Base-by-base conservation (phyloP, 2,888 invertebrate species). In the Clanis bilineata region DNA sequence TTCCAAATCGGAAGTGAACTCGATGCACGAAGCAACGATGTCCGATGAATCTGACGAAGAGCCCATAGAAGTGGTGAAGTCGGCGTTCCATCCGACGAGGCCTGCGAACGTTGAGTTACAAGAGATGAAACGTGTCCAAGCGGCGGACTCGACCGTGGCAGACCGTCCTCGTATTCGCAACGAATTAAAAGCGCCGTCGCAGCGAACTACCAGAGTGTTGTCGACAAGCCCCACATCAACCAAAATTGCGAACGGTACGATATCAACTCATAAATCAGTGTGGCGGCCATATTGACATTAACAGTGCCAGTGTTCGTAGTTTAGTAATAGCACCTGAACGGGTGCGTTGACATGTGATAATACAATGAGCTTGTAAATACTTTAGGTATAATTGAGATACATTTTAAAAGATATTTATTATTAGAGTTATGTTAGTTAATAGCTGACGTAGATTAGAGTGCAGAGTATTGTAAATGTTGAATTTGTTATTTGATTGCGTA, bases 61-160 rank as follows among this genome's bases (percentile, higher is more conserved):
- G 74, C 94, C 94, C 60, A 95, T 95, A 71, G 96, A 95, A 74
- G 96, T 96, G 23, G 96, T 96, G 0, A 95, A 95, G 72, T 96
- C 96, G 0, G 96, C 96, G 1, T 96, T 95, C 82, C 94, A 95
- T 56, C 95, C 95, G 22, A 94, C 95, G 58, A 88, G 93, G 65
- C 93, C 94, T 0, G 94, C 94, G 62, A 94, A 92, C 69, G 86
- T 93, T 2, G 88, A 93, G 66, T 75, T 94, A 32, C 93, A 93
- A 69, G 93, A 92, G 74, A 88, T 92, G 85, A 90, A 88, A 75
- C 84, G 88, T 69, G 87, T 88, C 2, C 93, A 93, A 69, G 93
- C 94, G 58, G 94, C 94, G 0, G 94, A 95, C 78, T 93, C 95
- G 9, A 93, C 94, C 21, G 93, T 94, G 39, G 90, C 86, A 36